Base-by-base conservation (phyloP, 2,888 invertebrate species). In the Melinaea menophilus region DNA sequence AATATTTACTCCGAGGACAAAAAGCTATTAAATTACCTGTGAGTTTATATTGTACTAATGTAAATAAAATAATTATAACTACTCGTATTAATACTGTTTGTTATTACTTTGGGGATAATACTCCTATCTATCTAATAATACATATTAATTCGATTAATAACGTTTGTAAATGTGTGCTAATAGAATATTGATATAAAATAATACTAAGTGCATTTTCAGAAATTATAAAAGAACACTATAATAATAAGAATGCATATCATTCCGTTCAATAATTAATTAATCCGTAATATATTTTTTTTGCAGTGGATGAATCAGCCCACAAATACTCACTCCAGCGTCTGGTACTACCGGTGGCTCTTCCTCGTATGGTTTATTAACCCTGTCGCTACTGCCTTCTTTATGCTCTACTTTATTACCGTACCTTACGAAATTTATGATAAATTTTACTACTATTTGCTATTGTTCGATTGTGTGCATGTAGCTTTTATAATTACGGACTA, bases 11-110 rank as follows among this genome's bases (percentile, higher is more conserved):
- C 2, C 75, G 83, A 9, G 82, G 79, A 13, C 72, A 72, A 1
- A 86, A 85, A 71, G 68, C 75, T 31, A 77, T 88, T 12, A 69
- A 79, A 56, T 67, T 86, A 12, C 88, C 88, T 0, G 88, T 88
- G 70, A 82, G 84, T 75, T 4, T 37, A 22, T 22, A 22, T 1
- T 37, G 37, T 2, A 37, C 7, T 37, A 37, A 5, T 37, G 5
- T 37, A 5, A 37, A 2, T 37, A 7, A 37, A 37, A 37, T 37
- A 37, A 37, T 22, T 22, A 22, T 22, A 22, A 22, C 22, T 22
- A 22, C 22, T 22, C 22, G 22, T 22, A 22, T 22, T 22, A 22
- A 22, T 22, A 22, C 22, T 22, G 22, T 22, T 22, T 22, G 22
- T 22, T 22, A 22, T 22, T 22, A 22, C 22, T 22, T 22, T 22